Evolutionary conservation across 2,113 vertebrate genomes (phyloP), one percentile per base, ranked within the genome.

Genomic region (Cyprichromis sp.): DNA sequence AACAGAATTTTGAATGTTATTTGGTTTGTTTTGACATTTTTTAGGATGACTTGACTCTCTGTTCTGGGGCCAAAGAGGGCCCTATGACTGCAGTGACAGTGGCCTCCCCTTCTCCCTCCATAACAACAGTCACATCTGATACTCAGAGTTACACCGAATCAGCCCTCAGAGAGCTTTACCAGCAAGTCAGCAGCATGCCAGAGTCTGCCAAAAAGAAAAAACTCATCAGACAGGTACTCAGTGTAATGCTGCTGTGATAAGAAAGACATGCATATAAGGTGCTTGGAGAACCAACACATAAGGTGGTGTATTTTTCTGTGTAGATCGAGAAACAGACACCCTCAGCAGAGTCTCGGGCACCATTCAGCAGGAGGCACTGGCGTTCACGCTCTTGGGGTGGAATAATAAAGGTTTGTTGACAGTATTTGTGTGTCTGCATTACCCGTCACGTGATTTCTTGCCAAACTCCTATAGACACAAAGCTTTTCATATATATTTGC

Each of bases 121-220:
- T 61, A 16, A 86, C 29, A 82, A 86, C 88, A 63, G 14, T 50
- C 5, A 6, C 12, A 8, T 57, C 53, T 12, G 96, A 97, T 81
- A 96, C 95, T 7, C 97, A 97, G 90, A 96, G 95, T 82, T 97
- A 96, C 84, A 99, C 99, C 0, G 98, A 98, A 82, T 96, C 97
- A 83, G 98, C 98, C 2, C 94, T 99, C 71, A 96, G 85, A 91
- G 98, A 99, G 80, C 96, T 99, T 34, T 99, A 98, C 93, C 96
- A 96, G 34, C 98, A 99, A 0, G 98, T 99, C 91, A 97, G 95
- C 91, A 97, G 94, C 80, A 97, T 99, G 98, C 98, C 98, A 0
- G 97, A 98, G 52, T 99, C 98, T 4, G 97, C 98, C 59, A 99
- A 99, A 94, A 99, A 99, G 96, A 99, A 99, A 85, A 98, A 98